Evolutionary conservation across 2,888 invertebrate genomes (phyloP), one percentile per base, ranked within the genome.

Genomic region (Machimus rusticus): DNA sequence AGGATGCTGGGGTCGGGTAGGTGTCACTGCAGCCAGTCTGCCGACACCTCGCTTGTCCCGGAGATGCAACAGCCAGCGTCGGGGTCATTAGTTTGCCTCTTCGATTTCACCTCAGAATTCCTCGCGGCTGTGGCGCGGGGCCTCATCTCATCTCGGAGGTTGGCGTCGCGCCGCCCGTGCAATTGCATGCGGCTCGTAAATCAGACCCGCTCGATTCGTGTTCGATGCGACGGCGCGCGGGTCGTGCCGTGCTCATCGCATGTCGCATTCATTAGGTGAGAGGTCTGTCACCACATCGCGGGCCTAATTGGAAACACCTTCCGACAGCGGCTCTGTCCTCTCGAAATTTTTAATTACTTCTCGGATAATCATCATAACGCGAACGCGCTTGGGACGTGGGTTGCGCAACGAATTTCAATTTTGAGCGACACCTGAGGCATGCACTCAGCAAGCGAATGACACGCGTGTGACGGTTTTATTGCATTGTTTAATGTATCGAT

Each of bases 191-290:
- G 51, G 19, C 28, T 55, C 81, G 19, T 81, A 81, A 81, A 81
- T 81, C 81, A 81, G 28, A 14, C 39, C 28, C 79, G 23, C n/a
- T 81, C 55, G 81, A 81, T 55, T 81, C 23, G n/a, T 51, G 81
- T 31, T 55, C 23, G 46, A 66, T 51, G 51, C 34, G 55, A 55
- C 12, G 23, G 79, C n/a, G 79, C 43, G 16, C 43, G 43, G 43
- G 43, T 16, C 43, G 43, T 46, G 31, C 46, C 28, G 28, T 46
- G 79, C 31, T 81, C 55, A 31, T 81, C 31, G 81, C 51, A 55
- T 81, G 51, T 81, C 81, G 81, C 51, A 34, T 55, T 81, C 81
- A 81, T 81, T 81, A 81, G 81, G 81, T 55, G 81, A 81, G 81
- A 55, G 81, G 51, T 81, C 55, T 81, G 81, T 81, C 81, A 81